A percentile compares a stretch with the other conserved stretches of the same genome.
phyloP scores from a whole-genome alignment of 2,888 invertebrate genomes.

The Eledone cirrhosa region DNA sequence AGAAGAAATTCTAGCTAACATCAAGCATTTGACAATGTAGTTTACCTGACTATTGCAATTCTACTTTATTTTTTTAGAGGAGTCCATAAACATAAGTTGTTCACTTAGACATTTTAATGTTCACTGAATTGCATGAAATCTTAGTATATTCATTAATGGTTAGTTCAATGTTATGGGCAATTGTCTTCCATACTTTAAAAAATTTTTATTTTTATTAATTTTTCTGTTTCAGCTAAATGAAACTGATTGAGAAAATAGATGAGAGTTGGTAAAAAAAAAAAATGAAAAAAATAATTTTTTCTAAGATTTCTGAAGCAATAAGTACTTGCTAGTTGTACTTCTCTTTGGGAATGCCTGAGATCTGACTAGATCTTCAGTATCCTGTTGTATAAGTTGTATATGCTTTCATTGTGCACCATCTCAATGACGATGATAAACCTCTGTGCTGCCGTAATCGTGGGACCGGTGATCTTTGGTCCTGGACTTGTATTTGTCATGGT shows the following conservation, averaged over 20 bases:
- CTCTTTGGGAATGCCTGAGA: constrained; percentile 15
- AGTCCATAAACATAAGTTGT: too few species aligned
- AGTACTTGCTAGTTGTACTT: not conserved
- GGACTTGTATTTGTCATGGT: constrained; percentile 24
- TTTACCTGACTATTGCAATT: too few species aligned
- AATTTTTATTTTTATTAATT: too few species aligned
- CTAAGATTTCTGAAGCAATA: constrained; percentile 19
- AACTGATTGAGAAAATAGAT: not conserved
- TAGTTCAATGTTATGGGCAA: too few species aligned
- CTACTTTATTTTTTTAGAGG: too few species aligned
- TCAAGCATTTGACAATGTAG: too few species aligned
- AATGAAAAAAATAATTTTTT: not conserved
- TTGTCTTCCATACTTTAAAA: too few species aligned
- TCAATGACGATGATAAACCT: not conserved
- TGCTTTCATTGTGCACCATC: not conserved
- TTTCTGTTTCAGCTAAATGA: too few species aligned
- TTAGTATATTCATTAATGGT: too few species aligned
- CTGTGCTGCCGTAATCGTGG: constrained; percentile 7
- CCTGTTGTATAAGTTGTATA: constrained; percentile 15
- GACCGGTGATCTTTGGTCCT: constrained; percentile 1
- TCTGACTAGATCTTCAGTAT: not conserved
- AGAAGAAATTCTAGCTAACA: too few species aligned
- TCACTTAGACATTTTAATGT: too few species aligned
- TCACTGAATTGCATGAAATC: too few species aligned
- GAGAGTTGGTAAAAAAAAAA: constrained; percentile 3